Evolutionary conservation across 2,113 vertebrate species (phyloP).

Genomic region (Campylorhamphus procurvoides): DNA sequence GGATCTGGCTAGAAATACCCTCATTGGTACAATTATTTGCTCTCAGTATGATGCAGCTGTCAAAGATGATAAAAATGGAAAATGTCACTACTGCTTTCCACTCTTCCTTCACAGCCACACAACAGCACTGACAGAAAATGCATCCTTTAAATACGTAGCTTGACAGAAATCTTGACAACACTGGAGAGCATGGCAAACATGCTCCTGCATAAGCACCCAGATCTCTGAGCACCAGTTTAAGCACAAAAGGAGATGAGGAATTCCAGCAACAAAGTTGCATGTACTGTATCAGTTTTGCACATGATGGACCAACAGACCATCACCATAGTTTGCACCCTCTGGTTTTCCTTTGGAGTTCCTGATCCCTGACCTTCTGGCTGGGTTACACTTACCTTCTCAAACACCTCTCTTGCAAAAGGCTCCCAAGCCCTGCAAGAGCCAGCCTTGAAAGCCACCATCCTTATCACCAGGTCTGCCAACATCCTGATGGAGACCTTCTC

Average conservation of each 20-base stretch:
- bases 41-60: neutral
- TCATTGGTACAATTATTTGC: neutral
- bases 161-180: neutral
- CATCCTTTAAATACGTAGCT: neutral
- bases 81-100: neutral
- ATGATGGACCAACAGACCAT: neutral
- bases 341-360: neutral
- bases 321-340: neutral
- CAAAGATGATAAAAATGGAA: neutral
- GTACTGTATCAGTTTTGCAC: neutral
- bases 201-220: neutral
- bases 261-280: neutral
- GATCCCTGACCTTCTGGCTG: neutral
- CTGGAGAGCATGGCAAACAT: accelerated
- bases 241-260: neutral
- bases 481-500: neutral
- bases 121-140: neutral
- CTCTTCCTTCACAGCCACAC: neutral
- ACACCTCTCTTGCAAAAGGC: neutral
- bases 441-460: neutral
- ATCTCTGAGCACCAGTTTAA: neutral
- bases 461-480: accelerated
- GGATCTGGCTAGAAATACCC: neutral
- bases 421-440: neutral
- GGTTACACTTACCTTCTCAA: neutral